Percentiles rank a stretch among this genome's conserved stretches.
Evolutionary conservation across 2,797 vertebrate genomes (phyloP).

Genomic region (Strix occidentalis): DNA sequence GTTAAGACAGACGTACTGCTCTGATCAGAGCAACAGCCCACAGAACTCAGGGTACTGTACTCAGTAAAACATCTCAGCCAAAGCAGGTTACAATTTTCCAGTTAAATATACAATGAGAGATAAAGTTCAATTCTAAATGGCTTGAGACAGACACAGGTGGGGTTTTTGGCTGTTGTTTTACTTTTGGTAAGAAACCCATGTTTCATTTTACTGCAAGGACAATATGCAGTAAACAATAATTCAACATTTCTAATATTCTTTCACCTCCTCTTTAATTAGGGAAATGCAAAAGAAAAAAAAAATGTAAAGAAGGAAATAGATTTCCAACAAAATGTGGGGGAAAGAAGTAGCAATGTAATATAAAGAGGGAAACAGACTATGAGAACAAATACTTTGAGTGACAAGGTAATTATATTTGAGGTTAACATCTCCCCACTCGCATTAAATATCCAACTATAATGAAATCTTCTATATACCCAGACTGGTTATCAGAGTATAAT

Average conservation of each 20-base stretch:
- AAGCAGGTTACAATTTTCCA: not conserved
- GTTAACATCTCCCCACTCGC: not conserved
- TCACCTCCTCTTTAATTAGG: fast-evolving
- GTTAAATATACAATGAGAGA: not conserved
- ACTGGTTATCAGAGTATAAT: not conserved
- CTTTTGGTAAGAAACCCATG: not conserved
- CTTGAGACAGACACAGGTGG: not conserved
- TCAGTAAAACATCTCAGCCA: not conserved
- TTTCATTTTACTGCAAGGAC: not conserved
- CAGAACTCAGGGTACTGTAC: not conserved
- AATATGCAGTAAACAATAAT: not conserved
- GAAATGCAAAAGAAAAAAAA: not conserved
- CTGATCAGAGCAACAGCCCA: not conserved
- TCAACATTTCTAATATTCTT: not conserved
- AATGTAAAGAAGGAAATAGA: not conserved
- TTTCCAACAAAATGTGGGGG: not conserved
- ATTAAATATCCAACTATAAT: not conserved
- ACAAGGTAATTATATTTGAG: not conserved
- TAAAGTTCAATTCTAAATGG: not conserved
- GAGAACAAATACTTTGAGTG: not conserved
- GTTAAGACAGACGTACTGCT: not conserved
- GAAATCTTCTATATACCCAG: not conserved
- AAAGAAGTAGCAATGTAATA: not conserved
- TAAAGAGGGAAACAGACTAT: not conserved
- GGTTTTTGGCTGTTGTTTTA: fast-evolving